phyloP scores from a whole-genome alignment of 37 sponge, comb jelly and placozoan species.

The Beroe forskalii region DNA sequence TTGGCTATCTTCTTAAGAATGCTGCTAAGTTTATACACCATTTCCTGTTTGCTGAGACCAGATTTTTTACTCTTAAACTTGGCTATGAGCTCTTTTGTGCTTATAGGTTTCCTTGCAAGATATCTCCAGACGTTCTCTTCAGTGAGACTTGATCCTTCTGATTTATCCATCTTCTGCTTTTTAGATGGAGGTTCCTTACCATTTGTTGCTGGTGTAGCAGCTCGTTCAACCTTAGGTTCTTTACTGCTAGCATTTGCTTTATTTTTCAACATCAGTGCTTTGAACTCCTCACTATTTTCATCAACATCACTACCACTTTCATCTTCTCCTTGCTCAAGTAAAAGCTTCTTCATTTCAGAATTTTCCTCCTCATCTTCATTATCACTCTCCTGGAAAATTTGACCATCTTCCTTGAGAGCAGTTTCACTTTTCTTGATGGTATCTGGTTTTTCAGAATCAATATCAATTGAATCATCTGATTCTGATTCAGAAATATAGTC shows the following conservation, averaged over 20 bases:
- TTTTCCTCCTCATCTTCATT: constrained; percentile 46
- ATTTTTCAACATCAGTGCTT: constrained; percentile 77
- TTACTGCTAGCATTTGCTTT: background rate
- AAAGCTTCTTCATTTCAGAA: constrained; percentile 48
- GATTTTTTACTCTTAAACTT: constrained; percentile 83
- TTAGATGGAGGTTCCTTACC: constrained; percentile 68
- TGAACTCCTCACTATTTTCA: constrained; percentile 73
- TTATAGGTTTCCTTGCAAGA: constrained; percentile 80
- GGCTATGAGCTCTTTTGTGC: constrained; percentile 77
- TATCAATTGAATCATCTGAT: constrained; percentile 63
- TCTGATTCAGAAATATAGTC: constrained; percentile 83
- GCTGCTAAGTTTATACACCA: constrained; percentile 68
- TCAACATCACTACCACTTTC: constrained; percentile 46
- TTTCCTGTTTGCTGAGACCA: constrained; percentile 72
- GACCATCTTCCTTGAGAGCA: background rate
- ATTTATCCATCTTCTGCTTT: constrained; percentile 65
- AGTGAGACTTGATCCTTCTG: constrained; percentile 67
- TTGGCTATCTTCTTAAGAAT: constrained; percentile 71
- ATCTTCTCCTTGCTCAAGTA: constrained; percentile 28
- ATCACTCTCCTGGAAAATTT: constrained; percentile 10
- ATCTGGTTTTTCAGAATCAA: background rate
- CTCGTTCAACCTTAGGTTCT: constrained; percentile 2
- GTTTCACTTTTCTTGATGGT: background rate
- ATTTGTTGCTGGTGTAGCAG: background rate
- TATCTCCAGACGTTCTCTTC: constrained; percentile 81